These are phyloP conservation scores for Pangasianodon hypophthalmus DNA, from an alignment of 2,113 vertebrate species.

Conservation along the genomic window DNA sequence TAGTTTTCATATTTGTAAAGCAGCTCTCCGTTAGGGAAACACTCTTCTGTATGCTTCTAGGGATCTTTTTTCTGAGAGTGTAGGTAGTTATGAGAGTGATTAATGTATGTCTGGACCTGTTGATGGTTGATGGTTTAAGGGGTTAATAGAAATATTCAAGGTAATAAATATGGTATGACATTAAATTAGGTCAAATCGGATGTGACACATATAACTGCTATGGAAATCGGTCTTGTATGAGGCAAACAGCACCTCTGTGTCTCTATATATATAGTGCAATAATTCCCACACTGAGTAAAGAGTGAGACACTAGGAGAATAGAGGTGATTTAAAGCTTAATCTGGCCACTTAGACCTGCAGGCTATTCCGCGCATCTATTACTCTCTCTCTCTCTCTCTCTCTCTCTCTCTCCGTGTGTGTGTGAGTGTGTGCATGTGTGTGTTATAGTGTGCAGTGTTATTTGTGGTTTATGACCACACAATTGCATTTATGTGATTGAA, in stretches of 20 bases:
- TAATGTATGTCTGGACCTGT: not conserved
- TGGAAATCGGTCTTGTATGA: constrained; percentile 1
- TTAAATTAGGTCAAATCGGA: not conserved
- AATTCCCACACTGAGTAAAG: constrained; percentile 10
- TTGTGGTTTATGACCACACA: constrained; percentile 4
- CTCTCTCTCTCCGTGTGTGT: not conserved
- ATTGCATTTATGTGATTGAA: constrained; percentile 15
- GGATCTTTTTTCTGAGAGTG: not conserved
- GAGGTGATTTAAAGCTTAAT: constrained; percentile 28
- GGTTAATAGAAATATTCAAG: not conserved
- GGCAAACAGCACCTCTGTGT: constrained; percentile 1
- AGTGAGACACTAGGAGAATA: constrained; percentile 9
- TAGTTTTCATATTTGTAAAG: not conserved
- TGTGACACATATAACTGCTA: not conserved
- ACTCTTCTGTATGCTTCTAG: not conserved
- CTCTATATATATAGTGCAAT: not conserved
- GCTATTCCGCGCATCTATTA: not conserved
- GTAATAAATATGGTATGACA: not conserved
- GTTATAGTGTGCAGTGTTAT: not conserved
- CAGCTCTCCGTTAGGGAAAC: not conserved
- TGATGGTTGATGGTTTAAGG: not conserved
- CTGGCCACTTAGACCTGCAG: constrained; percentile 20
- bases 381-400: not conserved
- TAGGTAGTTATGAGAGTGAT: not conserved
- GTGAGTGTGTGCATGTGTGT: not conserved